phyloP scores from a whole-genome alignment of 2,888 invertebrate species.

The Tiliacea aurago region DNA sequence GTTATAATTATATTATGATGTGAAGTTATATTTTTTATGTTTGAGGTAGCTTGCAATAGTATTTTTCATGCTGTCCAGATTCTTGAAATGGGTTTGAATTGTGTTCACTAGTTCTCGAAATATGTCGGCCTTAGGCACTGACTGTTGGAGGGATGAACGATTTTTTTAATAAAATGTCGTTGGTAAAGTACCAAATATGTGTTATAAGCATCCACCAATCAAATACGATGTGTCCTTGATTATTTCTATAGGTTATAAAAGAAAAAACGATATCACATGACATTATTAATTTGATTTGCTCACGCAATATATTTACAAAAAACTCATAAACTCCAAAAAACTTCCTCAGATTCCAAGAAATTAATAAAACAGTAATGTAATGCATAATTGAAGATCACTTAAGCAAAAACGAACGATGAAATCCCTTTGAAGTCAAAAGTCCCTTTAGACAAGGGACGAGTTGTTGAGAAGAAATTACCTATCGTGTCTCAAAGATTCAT shows the following conservation, averaged over 20 bases:
- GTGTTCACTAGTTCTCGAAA: too few species aligned
- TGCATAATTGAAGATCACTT: conserved; percentile 42
- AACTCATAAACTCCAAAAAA: neutral
- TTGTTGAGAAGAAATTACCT: conserved; percentile 45
- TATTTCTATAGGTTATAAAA: neutral
- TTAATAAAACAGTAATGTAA: conserved; percentile 25
- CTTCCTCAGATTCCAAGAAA: neutral
- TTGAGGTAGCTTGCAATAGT: neutral
- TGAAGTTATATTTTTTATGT: neutral
- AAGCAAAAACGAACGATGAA: conserved; percentile 25
- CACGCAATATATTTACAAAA: neutral
- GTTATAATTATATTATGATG: neutral
- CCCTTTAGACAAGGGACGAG: neutral
- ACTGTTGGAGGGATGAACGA: neutral
- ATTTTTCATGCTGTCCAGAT: neutral
- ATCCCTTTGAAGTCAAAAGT: conserved; percentile 37
- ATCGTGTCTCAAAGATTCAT: conserved; percentile 38
- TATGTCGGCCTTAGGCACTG: neutral
- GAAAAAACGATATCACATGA: neutral
- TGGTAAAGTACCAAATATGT: neutral
- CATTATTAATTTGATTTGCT: neutral
- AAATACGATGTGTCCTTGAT: neutral
- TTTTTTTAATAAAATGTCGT: neutral
- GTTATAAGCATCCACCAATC: neutral
- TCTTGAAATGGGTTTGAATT: neutral